A percentile compares a stretch with the other conserved stretches of the same genome.
These are phyloP conservation scores for Drosophila lacertosa DNA, from an alignment of 1,140 invertebrate species.

Conservation along the genomic window DNA sequence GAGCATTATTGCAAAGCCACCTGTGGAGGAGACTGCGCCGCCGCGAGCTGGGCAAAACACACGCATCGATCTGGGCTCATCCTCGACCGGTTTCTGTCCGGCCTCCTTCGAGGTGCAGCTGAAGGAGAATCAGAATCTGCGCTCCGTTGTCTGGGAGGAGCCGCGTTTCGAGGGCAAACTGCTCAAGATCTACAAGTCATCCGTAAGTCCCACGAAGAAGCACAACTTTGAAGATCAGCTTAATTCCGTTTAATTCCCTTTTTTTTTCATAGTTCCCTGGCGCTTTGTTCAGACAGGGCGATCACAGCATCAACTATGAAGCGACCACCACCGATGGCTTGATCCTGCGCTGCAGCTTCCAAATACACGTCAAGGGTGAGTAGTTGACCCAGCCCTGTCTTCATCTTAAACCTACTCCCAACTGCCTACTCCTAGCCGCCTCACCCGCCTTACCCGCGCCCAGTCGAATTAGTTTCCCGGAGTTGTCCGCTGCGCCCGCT, in stretches of 20 bases:
- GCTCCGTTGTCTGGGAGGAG: conserved; percentile 88
- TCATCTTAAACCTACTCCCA: too few relatives aligned
- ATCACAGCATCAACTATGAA: conserved; percentile 87
- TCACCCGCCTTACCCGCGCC: conserved; percentile 11
- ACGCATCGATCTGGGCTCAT: conserved; percentile 52
- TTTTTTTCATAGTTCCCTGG: conserved; percentile 85
- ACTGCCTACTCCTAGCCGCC: conserved; percentile 28
- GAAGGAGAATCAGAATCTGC: conserved; percentile 85
- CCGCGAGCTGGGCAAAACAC: conserved; percentile 9
- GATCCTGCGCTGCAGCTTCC: conserved; percentile 87
- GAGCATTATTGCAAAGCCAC: conserved; percentile 5
- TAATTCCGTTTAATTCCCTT: background rate
- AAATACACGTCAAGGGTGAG: conserved; percentile 86
- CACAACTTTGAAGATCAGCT: background rate
- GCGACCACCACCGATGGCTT: conserved; percentile 87
- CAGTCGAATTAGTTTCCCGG: conserved; percentile 6
- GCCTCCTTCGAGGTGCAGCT: conserved; percentile 87
- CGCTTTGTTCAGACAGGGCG: conserved; percentile 85
- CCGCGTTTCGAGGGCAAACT: conserved; percentile 87
- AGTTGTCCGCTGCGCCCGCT: conserved; percentile 18
- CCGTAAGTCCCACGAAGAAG: conserved; percentile 84
- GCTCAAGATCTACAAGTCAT: conserved; percentile 86
- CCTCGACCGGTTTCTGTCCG: conserved; percentile 85
- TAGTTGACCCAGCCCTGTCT: background rate
- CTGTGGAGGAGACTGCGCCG: background rate